phyloP scores from a whole-genome alignment of 1,140 invertebrate species.

The Cryptotermes secundus region DNA sequence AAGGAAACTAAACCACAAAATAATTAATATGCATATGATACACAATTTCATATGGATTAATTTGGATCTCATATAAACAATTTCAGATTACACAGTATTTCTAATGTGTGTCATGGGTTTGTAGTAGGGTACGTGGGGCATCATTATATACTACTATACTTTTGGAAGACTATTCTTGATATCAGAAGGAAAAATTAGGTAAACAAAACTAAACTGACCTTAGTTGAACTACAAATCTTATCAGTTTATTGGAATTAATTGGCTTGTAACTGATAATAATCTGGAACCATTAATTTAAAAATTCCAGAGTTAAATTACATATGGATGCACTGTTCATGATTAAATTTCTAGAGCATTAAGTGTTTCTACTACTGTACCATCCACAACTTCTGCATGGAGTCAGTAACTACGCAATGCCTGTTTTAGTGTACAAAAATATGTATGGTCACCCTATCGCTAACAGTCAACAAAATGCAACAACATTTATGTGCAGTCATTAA shows the following conservation, averaged over 20 bases:
- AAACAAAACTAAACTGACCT: not conserved
- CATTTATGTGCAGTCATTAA: constrained; percentile 15
- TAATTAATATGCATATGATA: not conserved
- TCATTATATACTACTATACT: not conserved
- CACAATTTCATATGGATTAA: too few species aligned
- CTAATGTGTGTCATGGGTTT: too few species aligned
- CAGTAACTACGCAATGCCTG: not conserved
- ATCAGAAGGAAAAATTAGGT: not conserved
- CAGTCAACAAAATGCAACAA: not conserved
- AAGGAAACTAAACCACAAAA: not conserved
- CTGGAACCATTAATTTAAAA: not conserved
- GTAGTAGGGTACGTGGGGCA: too few species aligned
- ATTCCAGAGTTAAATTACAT: not conserved
- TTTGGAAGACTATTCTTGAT: not conserved
- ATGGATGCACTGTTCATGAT: not conserved
- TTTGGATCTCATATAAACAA: too few species aligned
- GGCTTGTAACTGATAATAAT: not conserved
- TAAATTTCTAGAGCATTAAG: not conserved
- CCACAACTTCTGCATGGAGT: not conserved
- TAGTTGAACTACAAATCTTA: too few species aligned
- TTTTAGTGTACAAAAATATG: constrained; percentile 11
- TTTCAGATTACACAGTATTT: too few species aligned
- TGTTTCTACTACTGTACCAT: not conserved
- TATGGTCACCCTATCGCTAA: not conserved
- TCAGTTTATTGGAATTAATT: not conserved